These are phyloP conservation scores for Grammomys surdaster DNA, from an alignment of 2,113 vertebrate species.

Conservation along the genomic window DNA sequence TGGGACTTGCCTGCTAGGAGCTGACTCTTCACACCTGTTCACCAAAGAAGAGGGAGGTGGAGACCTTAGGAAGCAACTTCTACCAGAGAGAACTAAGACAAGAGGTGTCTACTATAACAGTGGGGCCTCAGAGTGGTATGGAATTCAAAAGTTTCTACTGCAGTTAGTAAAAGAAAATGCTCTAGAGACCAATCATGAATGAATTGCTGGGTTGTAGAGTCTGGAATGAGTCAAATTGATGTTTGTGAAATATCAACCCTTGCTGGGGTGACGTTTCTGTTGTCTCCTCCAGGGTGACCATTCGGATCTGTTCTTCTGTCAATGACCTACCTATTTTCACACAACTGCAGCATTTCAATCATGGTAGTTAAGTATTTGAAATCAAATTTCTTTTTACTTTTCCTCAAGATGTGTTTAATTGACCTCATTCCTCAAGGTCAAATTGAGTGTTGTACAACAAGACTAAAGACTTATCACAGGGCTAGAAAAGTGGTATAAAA, in stretches of 20 bases:
- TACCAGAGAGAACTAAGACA: neutral
- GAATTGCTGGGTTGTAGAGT: constrained; percentile 13
- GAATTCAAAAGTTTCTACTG: neutral
- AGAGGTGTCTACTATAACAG: neutral
- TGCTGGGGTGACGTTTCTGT: neutral
- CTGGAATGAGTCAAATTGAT: neutral
- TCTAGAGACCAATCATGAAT: neutral
- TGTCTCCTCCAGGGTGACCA: neutral
- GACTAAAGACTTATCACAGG: neutral
- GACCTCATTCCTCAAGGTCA: constrained; percentile 12
- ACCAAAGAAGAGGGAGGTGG: neutral
- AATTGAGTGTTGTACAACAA: constrained; percentile 32
- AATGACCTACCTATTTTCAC: neutral
- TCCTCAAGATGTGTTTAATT: constrained; percentile 12
- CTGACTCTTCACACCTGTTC: neutral
- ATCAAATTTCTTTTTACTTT: constrained; percentile 16
- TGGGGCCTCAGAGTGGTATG: neutral
- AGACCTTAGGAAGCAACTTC: neutral
- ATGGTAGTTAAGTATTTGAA: constrained; percentile 6
- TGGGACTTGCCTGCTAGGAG: neutral
- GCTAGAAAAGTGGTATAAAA: neutral
- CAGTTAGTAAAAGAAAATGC: constrained; percentile 3
- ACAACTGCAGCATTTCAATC: neutral
- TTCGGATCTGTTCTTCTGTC: neutral
- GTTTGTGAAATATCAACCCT: neutral